A percentile compares a stretch with the other conserved stretches of the same genome.
Conservation (phyloP, 2,797 vertebrate genomes). For the Anableps anableps region DNA sequence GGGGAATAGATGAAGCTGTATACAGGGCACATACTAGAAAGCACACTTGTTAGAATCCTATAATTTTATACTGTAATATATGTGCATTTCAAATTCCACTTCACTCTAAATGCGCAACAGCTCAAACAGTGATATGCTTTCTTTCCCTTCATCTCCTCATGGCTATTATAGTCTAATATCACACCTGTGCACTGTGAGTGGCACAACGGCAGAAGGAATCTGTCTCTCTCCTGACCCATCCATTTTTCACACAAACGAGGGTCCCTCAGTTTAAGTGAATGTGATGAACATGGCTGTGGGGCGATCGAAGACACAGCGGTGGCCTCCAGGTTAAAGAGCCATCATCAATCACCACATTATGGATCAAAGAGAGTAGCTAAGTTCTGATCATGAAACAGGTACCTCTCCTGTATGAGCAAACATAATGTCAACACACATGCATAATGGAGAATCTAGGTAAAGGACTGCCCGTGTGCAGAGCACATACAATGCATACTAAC, state of each 20-base stretch:
- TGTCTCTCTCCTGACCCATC: constrained; percentile 24
- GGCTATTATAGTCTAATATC: constrained; percentile 38
- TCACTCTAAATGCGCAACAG: constrained; percentile 26
- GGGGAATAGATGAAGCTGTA: too few species aligned
- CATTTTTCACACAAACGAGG: constrained; percentile 63
- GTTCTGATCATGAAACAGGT: constrained; percentile 33
- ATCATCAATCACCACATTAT: constrained; percentile 66
- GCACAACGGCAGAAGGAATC: constrained; percentile 35
- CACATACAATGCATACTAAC: neutral
- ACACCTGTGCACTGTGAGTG: constrained; percentile 42
- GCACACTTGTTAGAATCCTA: too few species aligned
- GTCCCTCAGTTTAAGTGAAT: constrained; percentile 62
- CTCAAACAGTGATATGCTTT: constrained; percentile 18
- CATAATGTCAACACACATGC: constrained; percentile 14
- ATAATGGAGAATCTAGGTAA: constrained; percentile 1
- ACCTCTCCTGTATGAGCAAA: constrained; percentile 19
- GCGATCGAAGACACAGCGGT: constrained; percentile 65
- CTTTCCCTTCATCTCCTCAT: constrained; percentile 12
- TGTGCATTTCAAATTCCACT: neutral
- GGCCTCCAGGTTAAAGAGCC: constrained; percentile 62
- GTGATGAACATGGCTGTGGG: constrained; percentile 62
- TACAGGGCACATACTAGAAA: too few species aligned
- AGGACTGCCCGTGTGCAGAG: constrained; percentile 7
- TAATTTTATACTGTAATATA: neutral
- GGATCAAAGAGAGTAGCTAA: constrained; percentile 51